Evolutionary conservation across 1,140 invertebrate genomes (phyloP).

Genomic region (Orchestia grillus): DNA sequence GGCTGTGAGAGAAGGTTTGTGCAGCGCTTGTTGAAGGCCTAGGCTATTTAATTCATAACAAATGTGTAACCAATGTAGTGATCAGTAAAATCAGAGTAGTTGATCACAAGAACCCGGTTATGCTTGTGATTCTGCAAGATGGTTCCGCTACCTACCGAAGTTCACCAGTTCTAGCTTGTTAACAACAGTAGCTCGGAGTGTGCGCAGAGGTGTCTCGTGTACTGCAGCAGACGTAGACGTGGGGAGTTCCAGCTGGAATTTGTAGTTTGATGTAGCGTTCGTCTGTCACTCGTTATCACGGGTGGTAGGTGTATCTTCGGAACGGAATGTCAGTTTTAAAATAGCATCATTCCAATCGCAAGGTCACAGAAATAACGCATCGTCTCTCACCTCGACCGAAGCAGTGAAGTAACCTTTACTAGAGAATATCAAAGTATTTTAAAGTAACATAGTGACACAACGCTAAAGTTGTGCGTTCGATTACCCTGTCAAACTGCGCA

Average conservation of each 20-base stretch:
- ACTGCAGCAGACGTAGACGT: not conserved
- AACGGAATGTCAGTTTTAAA: not conserved
- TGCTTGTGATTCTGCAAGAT: not conserved
- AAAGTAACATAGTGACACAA: not conserved
- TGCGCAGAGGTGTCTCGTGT: not conserved
- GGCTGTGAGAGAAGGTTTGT: not conserved
- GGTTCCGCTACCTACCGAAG: not conserved
- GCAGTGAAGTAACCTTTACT: not conserved
- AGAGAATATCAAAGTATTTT: not conserved
- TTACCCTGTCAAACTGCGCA: not conserved
- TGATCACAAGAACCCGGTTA: not conserved
- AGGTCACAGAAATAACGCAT: no score
- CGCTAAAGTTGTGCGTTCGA: not conserved
- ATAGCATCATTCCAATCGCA: not conserved
- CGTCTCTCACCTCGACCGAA: not conserved
- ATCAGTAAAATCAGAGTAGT: not conserved
- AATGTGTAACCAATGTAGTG: not conserved
- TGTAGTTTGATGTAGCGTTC: not conserved
- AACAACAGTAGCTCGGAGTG: not conserved
- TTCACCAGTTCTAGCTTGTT: not conserved
- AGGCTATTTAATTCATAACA: not conserved
- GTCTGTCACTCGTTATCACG: not conserved
- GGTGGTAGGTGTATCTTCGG: not conserved
- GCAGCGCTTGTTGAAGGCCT: not conserved
- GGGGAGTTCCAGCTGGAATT: not conserved